Evolutionary conservation across 2,888 invertebrate species (phyloP).

Genomic region (Nemotelus nigrinus): DNA sequence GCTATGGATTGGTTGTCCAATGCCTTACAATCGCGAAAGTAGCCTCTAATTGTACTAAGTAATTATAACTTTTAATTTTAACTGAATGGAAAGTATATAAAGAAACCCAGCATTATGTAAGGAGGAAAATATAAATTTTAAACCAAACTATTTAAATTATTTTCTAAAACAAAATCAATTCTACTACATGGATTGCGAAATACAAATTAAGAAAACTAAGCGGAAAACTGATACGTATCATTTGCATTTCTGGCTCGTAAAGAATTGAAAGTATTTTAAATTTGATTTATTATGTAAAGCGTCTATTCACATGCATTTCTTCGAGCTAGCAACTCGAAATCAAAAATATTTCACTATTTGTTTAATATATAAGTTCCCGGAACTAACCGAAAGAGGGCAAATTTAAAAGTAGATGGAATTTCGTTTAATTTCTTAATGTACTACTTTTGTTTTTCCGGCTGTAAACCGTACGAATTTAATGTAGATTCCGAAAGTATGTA

Average conservation of each 20-base stretch:
- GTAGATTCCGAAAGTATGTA: not conserved
- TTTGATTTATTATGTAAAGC: no score
- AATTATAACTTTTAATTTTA: slow-evolving; percentile 33
- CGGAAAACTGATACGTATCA: not conserved
- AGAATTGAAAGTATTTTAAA: not conserved
- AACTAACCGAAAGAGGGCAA: not conserved
- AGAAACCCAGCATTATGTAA: slow-evolving; percentile 4
- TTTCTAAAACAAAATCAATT: slow-evolving; percentile 23
- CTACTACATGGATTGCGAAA: not conserved
- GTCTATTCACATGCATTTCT: not conserved
- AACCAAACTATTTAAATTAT: slow-evolving; percentile 34
- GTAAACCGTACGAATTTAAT: slow-evolving; percentile 22
- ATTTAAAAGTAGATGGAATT: not conserved
- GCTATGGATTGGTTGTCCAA: slow-evolving; percentile 99
- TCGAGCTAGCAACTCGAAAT: not conserved
- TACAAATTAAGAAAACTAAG: not conserved
- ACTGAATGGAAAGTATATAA: slow-evolving; percentile 13
- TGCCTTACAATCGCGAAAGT: slow-evolving; percentile 89
- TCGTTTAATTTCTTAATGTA: not conserved
- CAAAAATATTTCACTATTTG: not conserved
- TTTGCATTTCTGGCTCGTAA: not conserved
- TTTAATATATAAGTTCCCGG: not conserved
- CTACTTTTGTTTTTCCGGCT: slow-evolving; percentile 1
- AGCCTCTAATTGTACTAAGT: slow-evolving; percentile 59
- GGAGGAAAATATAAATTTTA: slow-evolving; percentile 9